phyloP scores from a whole-genome alignment of 2,113 vertebrate genomes.

The Leptocoma aspasia region DNA sequence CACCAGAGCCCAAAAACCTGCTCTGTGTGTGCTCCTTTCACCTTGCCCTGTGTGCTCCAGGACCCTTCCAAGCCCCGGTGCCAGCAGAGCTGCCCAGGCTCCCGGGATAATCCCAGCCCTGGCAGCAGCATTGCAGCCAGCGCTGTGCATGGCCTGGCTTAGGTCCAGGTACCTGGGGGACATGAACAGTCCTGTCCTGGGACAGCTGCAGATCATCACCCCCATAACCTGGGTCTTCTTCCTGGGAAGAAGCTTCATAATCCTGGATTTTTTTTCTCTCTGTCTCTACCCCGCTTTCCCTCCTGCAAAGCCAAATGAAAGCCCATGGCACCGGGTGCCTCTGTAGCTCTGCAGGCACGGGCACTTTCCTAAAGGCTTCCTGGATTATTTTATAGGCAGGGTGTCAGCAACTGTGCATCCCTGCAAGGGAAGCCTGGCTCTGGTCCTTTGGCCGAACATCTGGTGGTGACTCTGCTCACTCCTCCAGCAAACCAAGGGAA shows the following conservation, averaged over 20 bases:
- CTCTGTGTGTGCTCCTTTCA: not conserved
- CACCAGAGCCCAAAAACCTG: not conserved
- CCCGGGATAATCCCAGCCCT: fast-evolving
- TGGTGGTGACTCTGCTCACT: not conserved
- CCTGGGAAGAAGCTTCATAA: not conserved
- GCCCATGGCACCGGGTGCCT: fast-evolving
- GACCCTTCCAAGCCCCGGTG: not conserved
- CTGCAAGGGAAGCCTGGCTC: not conserved
- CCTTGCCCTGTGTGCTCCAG: not conserved
- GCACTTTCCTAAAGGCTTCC: not conserved
- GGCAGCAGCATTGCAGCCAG: fast-evolving
- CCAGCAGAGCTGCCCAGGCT: not conserved
- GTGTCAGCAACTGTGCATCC: not conserved
- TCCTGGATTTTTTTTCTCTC: not conserved
- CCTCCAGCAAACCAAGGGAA: not conserved
- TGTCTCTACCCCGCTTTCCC: not conserved
- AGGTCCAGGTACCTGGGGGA: not conserved
- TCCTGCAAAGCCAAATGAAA: not conserved
- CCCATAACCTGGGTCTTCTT: not conserved
- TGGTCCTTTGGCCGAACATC: not conserved
- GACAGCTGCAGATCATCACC: not conserved
- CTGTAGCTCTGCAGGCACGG: not conserved
- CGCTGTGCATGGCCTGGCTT: fast-evolving
- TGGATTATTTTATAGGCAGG: not conserved
- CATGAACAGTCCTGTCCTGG: not conserved